Conservation (phyloP, 92 coral and sea anemone genomes). For the Siderastrea radians region DNA sequence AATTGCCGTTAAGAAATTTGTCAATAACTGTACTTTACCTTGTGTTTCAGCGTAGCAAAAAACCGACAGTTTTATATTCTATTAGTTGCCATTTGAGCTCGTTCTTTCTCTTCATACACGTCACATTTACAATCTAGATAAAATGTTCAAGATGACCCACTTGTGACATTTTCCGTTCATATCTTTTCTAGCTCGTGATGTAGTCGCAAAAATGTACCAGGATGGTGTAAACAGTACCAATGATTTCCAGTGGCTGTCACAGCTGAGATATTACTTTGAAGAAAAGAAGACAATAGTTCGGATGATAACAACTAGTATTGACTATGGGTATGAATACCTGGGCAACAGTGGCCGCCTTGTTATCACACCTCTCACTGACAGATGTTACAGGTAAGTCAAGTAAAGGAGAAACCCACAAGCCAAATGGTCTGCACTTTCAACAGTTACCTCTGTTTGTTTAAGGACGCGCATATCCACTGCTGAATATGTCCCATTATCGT, state of each 20-base stretch:
- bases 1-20: too few relatives aligned
- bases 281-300: slow-evolving; percentile 90
- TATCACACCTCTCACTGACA: slow-evolving; percentile 96
- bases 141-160: background rate
- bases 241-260: slow-evolving; percentile 97
- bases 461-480: too few relatives aligned
- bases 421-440: too few relatives aligned
- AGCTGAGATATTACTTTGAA: slow-evolving; percentile 96
- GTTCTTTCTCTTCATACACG: too few relatives aligned
- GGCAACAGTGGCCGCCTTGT: slow-evolving; percentile 97
- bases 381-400: slow-evolving; percentile 90
- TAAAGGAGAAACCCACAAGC: too few relatives aligned
- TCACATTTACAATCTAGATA: background rate
- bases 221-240: slow-evolving; percentile 85
- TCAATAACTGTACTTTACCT: too few relatives aligned
- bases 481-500: too few relatives aligned
- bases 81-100: too few relatives aligned
- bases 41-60: too few relatives aligned
- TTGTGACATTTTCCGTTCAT: background rate
- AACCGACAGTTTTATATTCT: too few relatives aligned
- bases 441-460: too few relatives aligned
- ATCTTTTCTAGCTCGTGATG: slow-evolving; percentile 88
- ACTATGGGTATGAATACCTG: slow-evolving; percentile 98
- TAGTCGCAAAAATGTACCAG: slow-evolving; percentile 90
- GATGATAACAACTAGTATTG: slow-evolving; percentile 94